phyloP scores from a whole-genome alignment of 2,797 vertebrate species.

The Chrosomus eos region DNA sequence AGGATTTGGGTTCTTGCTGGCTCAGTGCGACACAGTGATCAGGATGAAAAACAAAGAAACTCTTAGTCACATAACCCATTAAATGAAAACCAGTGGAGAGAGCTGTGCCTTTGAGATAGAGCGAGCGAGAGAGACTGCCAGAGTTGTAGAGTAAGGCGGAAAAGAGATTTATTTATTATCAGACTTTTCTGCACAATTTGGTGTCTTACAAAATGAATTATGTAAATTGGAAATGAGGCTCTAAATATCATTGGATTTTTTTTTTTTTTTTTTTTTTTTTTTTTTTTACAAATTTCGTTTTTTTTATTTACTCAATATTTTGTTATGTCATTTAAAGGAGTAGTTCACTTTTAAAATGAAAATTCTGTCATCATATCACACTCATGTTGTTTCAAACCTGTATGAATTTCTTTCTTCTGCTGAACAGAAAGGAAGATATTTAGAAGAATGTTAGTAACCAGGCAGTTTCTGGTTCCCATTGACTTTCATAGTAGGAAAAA shows the following conservation, averaged over 20 bases:
- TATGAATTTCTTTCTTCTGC: too few relatives aligned
- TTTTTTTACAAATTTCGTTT: background rate
- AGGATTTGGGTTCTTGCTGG: constrained; percentile 44
- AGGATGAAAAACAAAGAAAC: constrained; percentile 47
- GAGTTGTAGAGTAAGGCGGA: background rate
- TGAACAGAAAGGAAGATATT: too few relatives aligned
- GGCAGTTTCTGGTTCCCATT: too few relatives aligned
- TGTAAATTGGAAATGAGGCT: background rate
- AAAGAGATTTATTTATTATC: constrained; percentile 2
- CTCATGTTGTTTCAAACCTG: too few relatives aligned
- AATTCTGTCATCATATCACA: too few relatives aligned
- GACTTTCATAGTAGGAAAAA: too few relatives aligned
- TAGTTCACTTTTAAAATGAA: too few relatives aligned
- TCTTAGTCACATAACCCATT: constrained; percentile 54
- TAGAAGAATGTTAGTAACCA: too few relatives aligned
- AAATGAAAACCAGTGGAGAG: constrained; percentile 33
- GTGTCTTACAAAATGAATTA: background rate
- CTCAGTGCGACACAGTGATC: constrained; percentile 29
- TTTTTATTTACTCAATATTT: background rate
- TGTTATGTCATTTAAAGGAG: background rate
- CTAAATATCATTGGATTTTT: background rate
- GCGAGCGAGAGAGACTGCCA: background rate
- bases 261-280: background rate
- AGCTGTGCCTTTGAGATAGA: constrained; percentile 38
- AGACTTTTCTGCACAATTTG: background rate